Evolutionary conservation across 23 tunicate species (phyloP).

Genomic region (Halocynthia aurantium): DNA sequence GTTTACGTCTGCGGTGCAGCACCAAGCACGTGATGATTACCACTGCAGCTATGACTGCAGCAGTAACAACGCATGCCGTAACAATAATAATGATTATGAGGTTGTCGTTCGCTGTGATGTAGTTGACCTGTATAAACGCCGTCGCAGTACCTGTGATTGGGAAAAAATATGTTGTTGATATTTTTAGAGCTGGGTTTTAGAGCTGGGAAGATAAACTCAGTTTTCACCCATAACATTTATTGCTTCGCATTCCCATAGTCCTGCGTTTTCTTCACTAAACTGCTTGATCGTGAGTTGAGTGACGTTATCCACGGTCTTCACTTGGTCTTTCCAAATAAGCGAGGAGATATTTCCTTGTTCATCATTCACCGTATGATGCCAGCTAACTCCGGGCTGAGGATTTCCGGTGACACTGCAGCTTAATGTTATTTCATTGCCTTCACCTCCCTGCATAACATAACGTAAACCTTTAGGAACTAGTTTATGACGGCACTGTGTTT

Average conservation of each 20-base stretch:
- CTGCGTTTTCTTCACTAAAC: slow-evolving; percentile 18
- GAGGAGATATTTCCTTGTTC: too few relatives aligned
- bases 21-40: slow-evolving; percentile 11
- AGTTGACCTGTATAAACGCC: slow-evolving; percentile 10
- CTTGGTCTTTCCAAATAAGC: neutral
- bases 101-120: neutral
- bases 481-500: neutral
- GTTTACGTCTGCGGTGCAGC: neutral
- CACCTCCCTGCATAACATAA: slow-evolving; percentile 17
- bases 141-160: slow-evolving; percentile 9
- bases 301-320: neutral
- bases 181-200: too few relatives aligned
- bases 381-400: slow-evolving; percentile 36
- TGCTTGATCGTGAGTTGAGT: slow-evolving; percentile 15
- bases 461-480: neutral
- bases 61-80: slow-evolving; percentile 26
- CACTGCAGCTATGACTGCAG: slow-evolving; percentile 27
- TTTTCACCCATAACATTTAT: slow-evolving; percentile 16
- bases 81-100: neutral
- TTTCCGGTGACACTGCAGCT: slow-evolving; percentile 40
- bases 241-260: slow-evolving; percentile 46
- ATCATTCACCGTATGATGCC: slow-evolving; percentile 20
- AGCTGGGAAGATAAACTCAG: too few relatives aligned
- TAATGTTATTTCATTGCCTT: slow-evolving; percentile 1
- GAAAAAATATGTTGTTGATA: too few relatives aligned